These are phyloP conservation scores for Protomyctophum bolini DNA, from an alignment of 2,113 vertebrate genomes.

Conservation along the genomic window DNA sequence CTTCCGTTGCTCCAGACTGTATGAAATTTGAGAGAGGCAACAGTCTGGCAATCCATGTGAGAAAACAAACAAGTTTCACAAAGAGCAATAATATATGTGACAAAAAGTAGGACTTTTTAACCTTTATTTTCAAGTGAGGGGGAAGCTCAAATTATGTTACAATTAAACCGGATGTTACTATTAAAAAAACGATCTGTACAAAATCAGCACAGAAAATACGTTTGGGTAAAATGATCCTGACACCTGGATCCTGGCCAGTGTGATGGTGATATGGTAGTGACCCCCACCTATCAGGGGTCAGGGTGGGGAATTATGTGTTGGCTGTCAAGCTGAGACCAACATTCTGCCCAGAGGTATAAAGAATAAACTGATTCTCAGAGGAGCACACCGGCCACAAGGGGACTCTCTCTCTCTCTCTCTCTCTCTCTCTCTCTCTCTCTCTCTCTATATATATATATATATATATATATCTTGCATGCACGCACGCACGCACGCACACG, in stretches of 20 bases:
- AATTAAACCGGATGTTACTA: not conserved
- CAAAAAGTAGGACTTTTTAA: too few species aligned
- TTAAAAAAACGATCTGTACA: not conserved
- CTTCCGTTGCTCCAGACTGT: too few species aligned
- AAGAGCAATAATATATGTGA: too few species aligned
- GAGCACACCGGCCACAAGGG: conserved; percentile 8
- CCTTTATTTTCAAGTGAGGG: too few species aligned
- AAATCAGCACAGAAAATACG: not conserved
- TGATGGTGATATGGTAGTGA: conserved; percentile 68
- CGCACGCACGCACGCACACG: too few species aligned
- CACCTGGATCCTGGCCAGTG: conserved; percentile 37
- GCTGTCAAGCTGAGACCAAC: conserved; percentile 66
- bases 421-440: conserved; percentile 1
- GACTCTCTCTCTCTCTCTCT: conserved; percentile 13
- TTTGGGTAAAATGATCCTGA: conserved; percentile 41
- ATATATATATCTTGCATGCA: not conserved
- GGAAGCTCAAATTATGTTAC: not conserved
- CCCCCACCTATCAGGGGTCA: conserved; percentile 66
- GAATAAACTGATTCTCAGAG: conserved; percentile 46
- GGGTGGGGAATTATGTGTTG: conserved; percentile 61
- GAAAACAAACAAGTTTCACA: too few species aligned
- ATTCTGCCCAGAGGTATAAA: conserved; percentile 61
- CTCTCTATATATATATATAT: not conserved
- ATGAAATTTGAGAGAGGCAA: too few species aligned
- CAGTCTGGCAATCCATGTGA: too few species aligned